These are phyloP conservation scores for Sympetrum striolatum DNA, from an alignment of 2,888 invertebrate species.

Conservation along the genomic window DNA sequence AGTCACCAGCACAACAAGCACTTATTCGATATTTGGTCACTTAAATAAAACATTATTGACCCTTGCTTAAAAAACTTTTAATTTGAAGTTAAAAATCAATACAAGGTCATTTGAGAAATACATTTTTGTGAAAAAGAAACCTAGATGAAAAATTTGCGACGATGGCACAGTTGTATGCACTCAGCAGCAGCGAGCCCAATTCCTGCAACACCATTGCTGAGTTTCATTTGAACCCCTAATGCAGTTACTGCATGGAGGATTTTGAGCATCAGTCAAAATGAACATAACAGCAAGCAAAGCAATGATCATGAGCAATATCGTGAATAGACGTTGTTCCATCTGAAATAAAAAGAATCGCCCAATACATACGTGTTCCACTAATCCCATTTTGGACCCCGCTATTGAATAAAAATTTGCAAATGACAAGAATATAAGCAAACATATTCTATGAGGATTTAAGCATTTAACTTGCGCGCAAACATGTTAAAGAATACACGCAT, in stretches of 20 bases:
- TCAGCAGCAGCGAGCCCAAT: constrained; percentile 43
- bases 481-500: neutral
- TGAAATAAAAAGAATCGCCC: neutral
- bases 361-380: neutral
- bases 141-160: neutral
- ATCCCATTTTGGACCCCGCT: neutral
- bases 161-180: neutral
- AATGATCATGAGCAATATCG: neutral
- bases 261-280: neutral
- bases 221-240: constrained; percentile 13
- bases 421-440: no score
- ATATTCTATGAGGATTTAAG: no score
- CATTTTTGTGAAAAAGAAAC: neutral
- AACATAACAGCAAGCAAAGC: neutral
- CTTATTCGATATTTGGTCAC: neutral
- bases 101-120: no score
- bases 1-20: neutral
- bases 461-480: neutral
- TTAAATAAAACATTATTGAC: no score
- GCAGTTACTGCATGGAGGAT: constrained; percentile 6
- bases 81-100: no score
- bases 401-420: no score
- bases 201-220: constrained; percentile 39
- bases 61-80: no score
- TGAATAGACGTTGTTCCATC: constrained; percentile 4